Base-by-base conservation (phyloP, 2,888 invertebrate species). In the Norana najaformis region DNA sequence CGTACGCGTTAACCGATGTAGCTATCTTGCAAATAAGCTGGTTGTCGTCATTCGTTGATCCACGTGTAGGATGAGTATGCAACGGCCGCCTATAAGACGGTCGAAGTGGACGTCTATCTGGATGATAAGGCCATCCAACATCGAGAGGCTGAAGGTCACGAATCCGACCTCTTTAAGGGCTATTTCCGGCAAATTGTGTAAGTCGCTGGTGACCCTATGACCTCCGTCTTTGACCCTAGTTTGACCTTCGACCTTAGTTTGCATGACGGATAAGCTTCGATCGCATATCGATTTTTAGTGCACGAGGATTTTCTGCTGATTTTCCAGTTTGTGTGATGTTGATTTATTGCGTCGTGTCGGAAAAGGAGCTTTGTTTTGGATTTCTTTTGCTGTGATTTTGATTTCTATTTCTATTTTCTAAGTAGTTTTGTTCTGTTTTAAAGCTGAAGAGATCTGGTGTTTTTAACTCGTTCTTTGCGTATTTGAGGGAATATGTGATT, bases 21-120 rank as follows among this genome's bases (percentile, higher is more conserved):
- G 69, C 69, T 69, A n/a, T n/a, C n/a, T 30, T 69, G 69, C n/a
- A n/a, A n/a, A n/a, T 69, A 30, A 69, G 8, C 69, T 0, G 8
- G 5, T n/a, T 69, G 8, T n/a, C n/a, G 69, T 69, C 69, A 16
- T n/a, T 47, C 4, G 47, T 47, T 47, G 47, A 47, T 69, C 69
- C 69, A 30, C 69, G 35, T 37, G 0, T 37, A 91, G 91, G 95
- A 95, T 91, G 95, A 95, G 91, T 95, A 95, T 90, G 95, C 94
- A 18, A 94, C 94, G 6, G 95, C 94, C 4, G 95, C 95, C 18
- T 95, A 95, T 93, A 95, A 95, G 92, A 95, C 95, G 3, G 95
- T 95, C 5, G 95, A 95, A 90, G 92, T 95, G 88, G 95, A 95
- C 92, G 94, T 93, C 13, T 93, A 92, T 89, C 92, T 95, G 16